Conservation (phyloP, 2,797 vertebrate genomes). For the Lutjanus argentimaculatus region DNA sequence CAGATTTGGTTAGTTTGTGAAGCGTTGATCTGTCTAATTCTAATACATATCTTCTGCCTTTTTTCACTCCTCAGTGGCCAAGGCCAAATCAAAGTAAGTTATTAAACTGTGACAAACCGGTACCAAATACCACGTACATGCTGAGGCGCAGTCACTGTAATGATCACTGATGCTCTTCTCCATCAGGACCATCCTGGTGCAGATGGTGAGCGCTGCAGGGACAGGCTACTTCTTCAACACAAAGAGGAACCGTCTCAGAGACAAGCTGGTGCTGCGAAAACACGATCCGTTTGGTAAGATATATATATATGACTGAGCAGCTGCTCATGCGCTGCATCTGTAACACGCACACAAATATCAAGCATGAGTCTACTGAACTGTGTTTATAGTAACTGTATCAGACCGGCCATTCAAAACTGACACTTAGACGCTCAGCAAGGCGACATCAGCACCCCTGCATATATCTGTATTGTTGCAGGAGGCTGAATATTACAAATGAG, state of each 20-base stretch:
- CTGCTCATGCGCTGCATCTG: not conserved
- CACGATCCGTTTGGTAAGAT: conserved; percentile 93
- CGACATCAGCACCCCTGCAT: not conserved
- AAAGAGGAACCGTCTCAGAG: conserved; percentile 88
- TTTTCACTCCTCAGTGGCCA: conserved; percentile 89
- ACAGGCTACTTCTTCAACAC: conserved; percentile 92
- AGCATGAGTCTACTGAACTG: too few relatives aligned
- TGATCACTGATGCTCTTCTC: accelerated
- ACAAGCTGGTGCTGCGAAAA: conserved; percentile 92
- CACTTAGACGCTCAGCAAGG: too few relatives aligned
- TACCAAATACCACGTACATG: too few relatives aligned
- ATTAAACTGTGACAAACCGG: too few relatives aligned
- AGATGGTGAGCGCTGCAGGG: conserved; percentile 94
- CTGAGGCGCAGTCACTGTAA: not conserved
- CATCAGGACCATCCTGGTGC: conserved; percentile 91
- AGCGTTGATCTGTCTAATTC: not conserved
- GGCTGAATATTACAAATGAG: not conserved
- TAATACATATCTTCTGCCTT: conserved; percentile 35
- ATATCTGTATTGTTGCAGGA: not conserved
- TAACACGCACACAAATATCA: not conserved
- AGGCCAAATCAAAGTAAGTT: conserved; percentile 96
- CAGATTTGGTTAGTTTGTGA: not conserved
- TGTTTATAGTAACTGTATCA: not conserved
- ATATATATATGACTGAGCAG: not conserved
- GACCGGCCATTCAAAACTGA: too few relatives aligned